These are phyloP conservation scores for Yasuhikotakia modesta DNA, from an alignment of 2,797 vertebrate genomes.

Conservation along the genomic window DNA sequence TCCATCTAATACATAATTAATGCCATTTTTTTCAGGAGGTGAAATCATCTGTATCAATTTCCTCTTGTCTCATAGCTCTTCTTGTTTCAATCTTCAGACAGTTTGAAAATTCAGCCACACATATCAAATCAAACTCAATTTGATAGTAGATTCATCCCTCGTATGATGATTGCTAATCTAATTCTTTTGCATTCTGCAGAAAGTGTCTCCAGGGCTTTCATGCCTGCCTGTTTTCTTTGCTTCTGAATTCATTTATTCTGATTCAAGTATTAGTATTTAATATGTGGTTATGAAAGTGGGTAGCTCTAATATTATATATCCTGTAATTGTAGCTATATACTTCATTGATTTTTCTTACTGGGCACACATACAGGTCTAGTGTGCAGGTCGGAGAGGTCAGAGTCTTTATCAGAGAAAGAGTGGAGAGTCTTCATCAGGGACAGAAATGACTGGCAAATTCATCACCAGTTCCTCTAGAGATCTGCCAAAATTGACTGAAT, in stretches of 20 bases:
- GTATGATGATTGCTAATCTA: constrained; percentile 54
- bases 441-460: neutral
- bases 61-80: neutral
- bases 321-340: neutral
- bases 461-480: too few species aligned
- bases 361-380: neutral
- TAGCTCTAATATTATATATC: neutral
- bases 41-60: constrained; percentile 31
- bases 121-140: constrained; percentile 49
- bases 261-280: constrained; percentile 1
- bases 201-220: constrained; percentile 17
- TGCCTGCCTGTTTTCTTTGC: constrained; percentile 4
- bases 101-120: constrained; percentile 26
- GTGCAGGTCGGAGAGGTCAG: neutral
- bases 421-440: neutral
- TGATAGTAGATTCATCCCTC: constrained; percentile 45
- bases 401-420: constrained; percentile 6
- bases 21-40: constrained; percentile 1
- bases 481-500: too few species aligned
- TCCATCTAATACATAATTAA: constrained; percentile 6
- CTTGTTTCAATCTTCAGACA: neutral
- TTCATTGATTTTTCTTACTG: neutral
- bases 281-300: neutral
- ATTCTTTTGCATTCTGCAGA: constrained; percentile 60
- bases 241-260: neutral